A percentile compares a stretch with the other conserved stretches of the same genome.
Evolutionary conservation across 2,888 invertebrate genomes (phyloP).

Genomic region (Drosophila percnosoma): DNA sequence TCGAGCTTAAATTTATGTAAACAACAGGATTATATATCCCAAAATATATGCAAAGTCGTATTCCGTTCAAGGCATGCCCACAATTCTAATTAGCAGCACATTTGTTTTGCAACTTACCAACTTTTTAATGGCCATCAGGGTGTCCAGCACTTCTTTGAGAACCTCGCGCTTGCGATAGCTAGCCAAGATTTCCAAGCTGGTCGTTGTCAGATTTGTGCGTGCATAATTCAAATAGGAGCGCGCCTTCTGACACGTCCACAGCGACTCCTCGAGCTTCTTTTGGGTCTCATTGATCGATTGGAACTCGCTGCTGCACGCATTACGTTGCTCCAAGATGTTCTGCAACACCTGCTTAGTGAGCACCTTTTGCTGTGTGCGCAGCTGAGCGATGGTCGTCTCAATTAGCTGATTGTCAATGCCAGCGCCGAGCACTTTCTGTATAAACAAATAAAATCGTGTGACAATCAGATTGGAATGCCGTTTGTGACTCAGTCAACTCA

Average conservation of each 20-base stretch:
- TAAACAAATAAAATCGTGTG: not conserved
- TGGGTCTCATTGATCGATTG: constrained; percentile 90
- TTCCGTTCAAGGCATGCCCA: too few relatives aligned
- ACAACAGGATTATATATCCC: not conserved
- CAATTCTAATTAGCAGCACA: not conserved
- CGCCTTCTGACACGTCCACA: constrained; percentile 90
- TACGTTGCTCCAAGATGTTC: constrained; percentile 95
- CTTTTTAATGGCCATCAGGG: constrained; percentile 92
- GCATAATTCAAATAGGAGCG: constrained; percentile 90
- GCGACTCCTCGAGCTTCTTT: constrained; percentile 88
- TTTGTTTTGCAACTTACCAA: constrained; percentile 83
- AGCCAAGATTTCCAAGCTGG: constrained; percentile 94
- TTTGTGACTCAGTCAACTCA: constrained; percentile 45
- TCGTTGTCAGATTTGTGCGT: constrained; percentile 92
- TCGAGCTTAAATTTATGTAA: not conserved
- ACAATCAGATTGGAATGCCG: not conserved
- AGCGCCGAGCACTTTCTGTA: constrained; percentile 81
- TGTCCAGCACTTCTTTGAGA: constrained; percentile 91
- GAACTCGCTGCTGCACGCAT: constrained; percentile 94
- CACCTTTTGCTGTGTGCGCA: constrained; percentile 86
- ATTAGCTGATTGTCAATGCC: constrained; percentile 82
- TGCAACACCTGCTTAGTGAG: constrained; percentile 97
- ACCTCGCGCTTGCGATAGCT: constrained; percentile 95
- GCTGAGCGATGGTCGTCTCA: constrained; percentile 79
- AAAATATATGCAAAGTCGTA: too few relatives aligned